Conservation (phyloP, 2,888 invertebrate species). For the Serrognathus titanus region DNA sequence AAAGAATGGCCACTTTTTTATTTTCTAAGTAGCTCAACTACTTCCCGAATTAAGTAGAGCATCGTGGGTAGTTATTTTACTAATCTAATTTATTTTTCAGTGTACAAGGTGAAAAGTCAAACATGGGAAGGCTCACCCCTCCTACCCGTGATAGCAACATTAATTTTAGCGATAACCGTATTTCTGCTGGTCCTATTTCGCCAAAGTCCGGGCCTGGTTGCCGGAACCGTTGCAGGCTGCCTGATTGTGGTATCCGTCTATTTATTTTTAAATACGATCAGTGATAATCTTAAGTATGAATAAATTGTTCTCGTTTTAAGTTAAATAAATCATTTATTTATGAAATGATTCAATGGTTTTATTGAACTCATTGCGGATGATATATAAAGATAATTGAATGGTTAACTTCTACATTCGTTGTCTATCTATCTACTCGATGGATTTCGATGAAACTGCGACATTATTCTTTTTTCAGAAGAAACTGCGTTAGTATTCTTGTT, state of each 20-base stretch:
- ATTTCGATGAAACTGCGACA: too few relatives aligned
- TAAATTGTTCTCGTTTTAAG: conserved; percentile 9
- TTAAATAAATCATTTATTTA: too few relatives aligned
- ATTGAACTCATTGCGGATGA: too few relatives aligned
- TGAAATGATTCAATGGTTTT: too few relatives aligned
- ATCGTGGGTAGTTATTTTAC: background rate
- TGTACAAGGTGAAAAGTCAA: conserved; percentile 4
- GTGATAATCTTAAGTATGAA: conserved; percentile 26
- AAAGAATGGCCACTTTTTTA: too few relatives aligned
- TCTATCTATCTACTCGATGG: too few relatives aligned
- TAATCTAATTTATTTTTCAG: conserved; percentile 4
- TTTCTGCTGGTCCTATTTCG: conserved; percentile 48
- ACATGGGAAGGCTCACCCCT: conserved; percentile 26
- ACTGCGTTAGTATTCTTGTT: too few relatives aligned
- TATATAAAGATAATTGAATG: too few relatives aligned
- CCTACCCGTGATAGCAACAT: conserved; percentile 34
- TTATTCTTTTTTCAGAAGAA: too few relatives aligned
- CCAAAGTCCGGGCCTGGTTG: conserved; percentile 49
- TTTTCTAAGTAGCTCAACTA: too few relatives aligned
- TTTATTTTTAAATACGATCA: conserved; percentile 36
- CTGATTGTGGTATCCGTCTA: conserved; percentile 48
- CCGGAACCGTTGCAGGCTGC: conserved; percentile 48
- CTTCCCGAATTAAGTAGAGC: too few relatives aligned
- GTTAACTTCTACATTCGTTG: too few relatives aligned
- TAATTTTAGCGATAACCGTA: conserved; percentile 39